These are phyloP conservation scores for Gonocerus acuteangulatus DNA, from an alignment of 2,888 invertebrate genomes.

Conservation along the genomic window DNA sequence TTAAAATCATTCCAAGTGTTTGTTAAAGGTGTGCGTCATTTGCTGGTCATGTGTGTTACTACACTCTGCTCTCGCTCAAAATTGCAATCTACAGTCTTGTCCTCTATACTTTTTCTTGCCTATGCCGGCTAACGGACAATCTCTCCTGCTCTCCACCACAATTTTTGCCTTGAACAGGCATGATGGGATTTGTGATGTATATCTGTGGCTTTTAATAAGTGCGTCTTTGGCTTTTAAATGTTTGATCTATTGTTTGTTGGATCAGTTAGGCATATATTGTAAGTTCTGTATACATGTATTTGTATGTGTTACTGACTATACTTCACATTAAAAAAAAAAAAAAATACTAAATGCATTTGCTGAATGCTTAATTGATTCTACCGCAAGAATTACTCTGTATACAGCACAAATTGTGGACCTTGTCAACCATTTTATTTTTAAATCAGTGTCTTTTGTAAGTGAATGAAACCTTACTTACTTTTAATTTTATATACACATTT, in stretches of 20 bases:
- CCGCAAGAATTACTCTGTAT: not conserved
- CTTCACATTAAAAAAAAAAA: slow-evolving; percentile 9
- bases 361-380: slow-evolving; percentile 13
- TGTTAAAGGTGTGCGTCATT: slow-evolving; percentile 30
- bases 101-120: slow-evolving; percentile 20
- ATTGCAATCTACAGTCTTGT: slow-evolving; percentile 31
- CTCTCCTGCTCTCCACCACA: slow-evolving; percentile 14
- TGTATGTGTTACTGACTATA: slow-evolving; percentile 1
- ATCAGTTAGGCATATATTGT: slow-evolving; percentile 1
- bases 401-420: not conserved
- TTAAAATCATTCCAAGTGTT: slow-evolving; percentile 34
- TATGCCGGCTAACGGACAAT: slow-evolving; percentile 7
- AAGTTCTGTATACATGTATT: not conserved
- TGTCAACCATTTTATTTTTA: no score
- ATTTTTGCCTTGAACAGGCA: slow-evolving; percentile 12
- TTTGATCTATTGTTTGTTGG: slow-evolving; percentile 18
- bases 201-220: slow-evolving; percentile 16
- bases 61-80: slow-evolving; percentile 31
- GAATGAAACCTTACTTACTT: no score
- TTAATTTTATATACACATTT: no score
- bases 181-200: slow-evolving; percentile 7
- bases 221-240: slow-evolving; percentile 9
- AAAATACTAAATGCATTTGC: slow-evolving; percentile 13
- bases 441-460: no score
- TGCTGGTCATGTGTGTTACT: slow-evolving; percentile 31